phyloP scores from a whole-genome alignment of 2,113 vertebrate species.

The Lutjanus erythropterus region DNA sequence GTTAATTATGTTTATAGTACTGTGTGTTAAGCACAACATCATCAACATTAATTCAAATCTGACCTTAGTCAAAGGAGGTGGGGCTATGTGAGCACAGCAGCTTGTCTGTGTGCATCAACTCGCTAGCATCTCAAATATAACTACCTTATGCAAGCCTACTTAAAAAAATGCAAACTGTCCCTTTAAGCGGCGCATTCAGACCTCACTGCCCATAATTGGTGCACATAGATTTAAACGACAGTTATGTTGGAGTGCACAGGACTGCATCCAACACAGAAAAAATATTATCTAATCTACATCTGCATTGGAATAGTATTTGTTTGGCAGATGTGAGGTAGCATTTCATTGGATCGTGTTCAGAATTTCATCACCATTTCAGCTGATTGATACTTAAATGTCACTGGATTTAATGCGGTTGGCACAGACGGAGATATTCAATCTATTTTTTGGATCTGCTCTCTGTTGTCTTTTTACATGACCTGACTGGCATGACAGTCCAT shows the following conservation, averaged over 20 bases:
- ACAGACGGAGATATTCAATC: constrained; percentile 47
- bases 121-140: too few species aligned
- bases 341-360: constrained; percentile 39
- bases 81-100: too few species aligned
- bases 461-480: constrained; percentile 38
- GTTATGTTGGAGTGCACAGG: constrained; percentile 24
- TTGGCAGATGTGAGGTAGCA: constrained; percentile 50
- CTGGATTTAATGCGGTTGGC: constrained; percentile 52
- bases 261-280: constrained; percentile 41
- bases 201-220: constrained; percentile 43
- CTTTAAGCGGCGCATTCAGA: constrained; percentile 37
- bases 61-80: too few species aligned
- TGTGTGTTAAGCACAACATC: too few species aligned
- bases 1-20: too few species aligned
- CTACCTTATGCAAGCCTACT: too few species aligned
- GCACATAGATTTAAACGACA: constrained; percentile 17
- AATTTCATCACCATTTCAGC: constrained; percentile 50
- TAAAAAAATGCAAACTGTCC: too few species aligned
- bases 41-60: too few species aligned
- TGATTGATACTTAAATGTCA: constrained; percentile 65
- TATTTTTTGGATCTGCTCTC: constrained; percentile 22
- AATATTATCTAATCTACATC: constrained; percentile 48
- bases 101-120: too few species aligned
- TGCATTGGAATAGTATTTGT: constrained; percentile 54
- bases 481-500: constrained; percentile 27